Percentiles rank a stretch among this genome's conserved stretches.
phyloP scores from a whole-genome alignment of 2,888 invertebrate genomes.

The Cyaniris semiargus region DNA sequence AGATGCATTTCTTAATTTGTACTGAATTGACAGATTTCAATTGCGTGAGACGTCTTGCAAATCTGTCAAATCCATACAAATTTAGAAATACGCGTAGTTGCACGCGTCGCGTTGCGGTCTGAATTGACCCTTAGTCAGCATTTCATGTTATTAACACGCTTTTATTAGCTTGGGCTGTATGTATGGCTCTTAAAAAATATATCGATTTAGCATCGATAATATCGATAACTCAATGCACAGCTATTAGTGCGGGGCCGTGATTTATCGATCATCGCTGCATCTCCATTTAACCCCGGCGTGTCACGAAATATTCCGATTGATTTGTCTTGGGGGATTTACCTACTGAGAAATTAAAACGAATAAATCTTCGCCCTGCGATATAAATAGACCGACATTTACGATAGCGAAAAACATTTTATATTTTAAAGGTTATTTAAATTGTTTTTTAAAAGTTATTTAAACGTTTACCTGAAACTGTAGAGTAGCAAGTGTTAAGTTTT shows the following conservation, averaged over 20 bases:
- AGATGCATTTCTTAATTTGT: no score
- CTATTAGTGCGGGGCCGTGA: background rate
- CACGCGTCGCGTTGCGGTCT: no score
- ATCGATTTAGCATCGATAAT: background rate
- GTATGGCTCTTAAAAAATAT: no score
- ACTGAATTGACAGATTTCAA: no score
- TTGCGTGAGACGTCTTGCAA: no score
- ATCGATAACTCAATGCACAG: background rate
- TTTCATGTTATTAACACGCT: no score
- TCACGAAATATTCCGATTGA: slow-evolving; percentile 17
- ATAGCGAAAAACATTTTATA: background rate
- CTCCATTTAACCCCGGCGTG: slow-evolving; percentile 4
- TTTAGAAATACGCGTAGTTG: no score
- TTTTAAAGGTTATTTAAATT: background rate
- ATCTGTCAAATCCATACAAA: no score
- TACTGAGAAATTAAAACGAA: slow-evolving; percentile 2
- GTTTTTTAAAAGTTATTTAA: background rate
- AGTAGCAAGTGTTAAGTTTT: background rate
- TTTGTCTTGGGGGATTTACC: slow-evolving; percentile 28
- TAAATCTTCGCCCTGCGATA: slow-evolving; percentile 19
- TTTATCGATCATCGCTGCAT: slow-evolving; percentile 8
- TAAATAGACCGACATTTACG: slow-evolving; percentile 14
- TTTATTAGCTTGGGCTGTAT: no score
- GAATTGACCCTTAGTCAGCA: no score
- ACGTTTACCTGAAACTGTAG: background rate